Base-by-base conservation (phyloP, 2,888 invertebrate species). In the Drosophila leonis region DNA sequence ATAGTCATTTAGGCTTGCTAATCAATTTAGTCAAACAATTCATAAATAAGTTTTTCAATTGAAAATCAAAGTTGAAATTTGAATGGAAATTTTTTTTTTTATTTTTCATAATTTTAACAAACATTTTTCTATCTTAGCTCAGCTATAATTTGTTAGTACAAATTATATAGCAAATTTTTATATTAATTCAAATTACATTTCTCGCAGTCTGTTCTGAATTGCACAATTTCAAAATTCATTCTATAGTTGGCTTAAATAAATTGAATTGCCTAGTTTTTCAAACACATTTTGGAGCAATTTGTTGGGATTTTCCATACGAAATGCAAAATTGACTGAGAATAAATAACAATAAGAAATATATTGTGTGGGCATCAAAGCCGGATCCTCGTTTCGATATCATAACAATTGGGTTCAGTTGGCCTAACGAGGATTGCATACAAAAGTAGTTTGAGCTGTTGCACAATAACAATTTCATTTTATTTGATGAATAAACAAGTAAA, bases 281-380 rank as follows among this genome's bases (percentile, higher is more conserved):
- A 0, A 2, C 5, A 29, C 10, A 31, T 48, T 48, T 48, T 18
- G 8, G 12, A 3, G 37, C 4, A 41, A 9, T 39, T 18, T 12
- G 0, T 1, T 42, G 10, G 44, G 33, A 10, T 12, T 57, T 44
- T 44, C 33, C 31, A 13, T 29, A 4, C 2, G 1, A 33, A 7
- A 20, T 20, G 5, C 55, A 20, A 31, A 31, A 2, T 10, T 33
- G 2, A 20, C 12, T 57, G 10, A 24, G 33, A 44, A 24, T 5
- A 1, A 10, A 33, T 31, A 44, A 57, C 33, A 44, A 44, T 44
- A 12, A 33, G 20, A 33, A 57, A 44, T 15, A 31, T n/a, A 56
- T 12, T 57, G n/a, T 15, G 24, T 44, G 33, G 12, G 56, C 33
- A 57, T 12, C 24, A 0, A n/a, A 57, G 29, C 44, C 56, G 56